phyloP scores from a whole-genome alignment of 2,888 invertebrate species.

The Hermodice carunculata region DNA sequence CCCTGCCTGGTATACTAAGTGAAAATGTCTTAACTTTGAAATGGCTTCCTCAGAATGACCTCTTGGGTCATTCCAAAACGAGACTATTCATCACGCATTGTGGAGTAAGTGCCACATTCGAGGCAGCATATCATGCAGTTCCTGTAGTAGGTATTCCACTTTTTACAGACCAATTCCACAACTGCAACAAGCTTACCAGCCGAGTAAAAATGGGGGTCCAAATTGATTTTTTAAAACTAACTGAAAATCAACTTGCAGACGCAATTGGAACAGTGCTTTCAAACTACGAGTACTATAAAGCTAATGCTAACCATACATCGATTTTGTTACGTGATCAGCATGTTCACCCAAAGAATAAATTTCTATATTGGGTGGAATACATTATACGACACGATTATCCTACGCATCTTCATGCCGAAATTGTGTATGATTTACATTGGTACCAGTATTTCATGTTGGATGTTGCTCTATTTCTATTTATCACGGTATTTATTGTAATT shows the following conservation, averaged over 20 bases:
- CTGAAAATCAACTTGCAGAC: slow-evolving; percentile 7
- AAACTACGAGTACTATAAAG: slow-evolving; percentile 14
- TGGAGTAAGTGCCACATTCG: slow-evolving; percentile 80
- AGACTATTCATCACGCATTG: slow-evolving; percentile 81
- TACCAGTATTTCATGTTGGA: slow-evolving; percentile 35
- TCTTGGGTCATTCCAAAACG: slow-evolving; percentile 76
- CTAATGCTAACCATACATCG: slow-evolving; percentile 21
- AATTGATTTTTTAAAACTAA: slow-evolving; percentile 23
- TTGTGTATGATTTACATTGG: slow-evolving; percentile 17
- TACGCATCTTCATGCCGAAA: slow-evolving; percentile 27
- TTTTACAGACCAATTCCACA: slow-evolving; percentile 67
- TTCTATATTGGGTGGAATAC: slow-evolving; percentile 37
- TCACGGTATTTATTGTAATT: too few relatives aligned
- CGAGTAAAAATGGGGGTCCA: slow-evolving; percentile 62
- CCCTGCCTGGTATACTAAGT: slow-evolving; percentile 45
- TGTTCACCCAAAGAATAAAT: slow-evolving; percentile 12
- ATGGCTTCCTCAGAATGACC: slow-evolving; percentile 41
- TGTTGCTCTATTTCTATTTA: slow-evolving; percentile 22
- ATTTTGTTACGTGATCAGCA: slow-evolving; percentile 28
- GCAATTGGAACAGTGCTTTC: slow-evolving; percentile 22
- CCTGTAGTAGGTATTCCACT: slow-evolving; percentile 69
- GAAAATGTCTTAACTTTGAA: slow-evolving; percentile 25
- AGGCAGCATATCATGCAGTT: slow-evolving; percentile 73
- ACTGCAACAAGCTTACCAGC: slow-evolving; percentile 36
- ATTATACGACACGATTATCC: slow-evolving; percentile 33